A percentile compares a stretch with the other conserved stretches of the same genome.
These are phyloP conservation scores for Butorides virescens DNA, from an alignment of 2,113 vertebrate species.

Conservation along the genomic window DNA sequence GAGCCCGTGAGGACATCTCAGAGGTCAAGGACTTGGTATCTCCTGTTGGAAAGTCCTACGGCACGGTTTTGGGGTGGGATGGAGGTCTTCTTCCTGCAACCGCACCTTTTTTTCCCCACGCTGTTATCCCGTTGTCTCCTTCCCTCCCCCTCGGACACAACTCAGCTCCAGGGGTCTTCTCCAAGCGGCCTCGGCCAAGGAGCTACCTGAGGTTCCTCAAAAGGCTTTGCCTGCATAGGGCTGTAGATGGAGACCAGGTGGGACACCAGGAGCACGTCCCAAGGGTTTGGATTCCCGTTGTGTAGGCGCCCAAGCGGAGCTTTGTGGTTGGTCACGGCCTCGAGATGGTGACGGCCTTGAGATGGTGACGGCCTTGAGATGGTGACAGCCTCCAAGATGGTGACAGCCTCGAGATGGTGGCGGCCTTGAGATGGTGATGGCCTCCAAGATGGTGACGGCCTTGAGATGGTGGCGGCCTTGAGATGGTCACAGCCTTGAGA, in stretches of 20 bases:
- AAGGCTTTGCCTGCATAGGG: not conserved
- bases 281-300: not conserved
- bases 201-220: not conserved
- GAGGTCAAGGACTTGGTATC: not conserved
- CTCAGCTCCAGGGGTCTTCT: not conserved
- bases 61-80: not conserved
- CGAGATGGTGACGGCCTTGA: not conserved
- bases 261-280: not conserved
- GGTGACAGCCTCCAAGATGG: too few species aligned
- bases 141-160: not conserved
- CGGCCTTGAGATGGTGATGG: too few species aligned
- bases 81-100: not conserved
- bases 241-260: not conserved
- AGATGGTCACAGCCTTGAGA: not conserved
- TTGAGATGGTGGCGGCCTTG: too few species aligned
- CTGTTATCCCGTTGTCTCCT: not conserved
- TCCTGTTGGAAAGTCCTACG: not conserved
- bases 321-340: not conserved
- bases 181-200: not conserved
- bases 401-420: too few species aligned
- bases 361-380: not conserved
- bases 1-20: rapidly evolving
- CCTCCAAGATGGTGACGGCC: not conserved
- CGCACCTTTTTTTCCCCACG: rapidly evolving
- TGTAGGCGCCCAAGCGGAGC: not conserved